Percentiles rank a stretch among this genome's conserved stretches.
Evolutionary conservation across 2,888 invertebrate genomes (phyloP).

Genomic region (Allygus modestus): DNA sequence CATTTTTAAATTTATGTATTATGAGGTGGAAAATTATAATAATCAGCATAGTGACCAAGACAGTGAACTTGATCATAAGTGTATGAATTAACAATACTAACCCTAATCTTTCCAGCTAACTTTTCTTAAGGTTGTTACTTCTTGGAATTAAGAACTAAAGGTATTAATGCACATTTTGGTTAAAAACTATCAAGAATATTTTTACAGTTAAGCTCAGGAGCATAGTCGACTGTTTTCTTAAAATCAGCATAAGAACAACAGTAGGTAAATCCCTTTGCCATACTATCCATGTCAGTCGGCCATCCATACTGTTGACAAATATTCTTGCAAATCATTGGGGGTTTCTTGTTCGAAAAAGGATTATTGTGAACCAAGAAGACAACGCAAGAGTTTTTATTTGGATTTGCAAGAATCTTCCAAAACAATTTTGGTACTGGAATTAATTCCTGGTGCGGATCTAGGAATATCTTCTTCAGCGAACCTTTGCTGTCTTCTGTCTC

Average conservation of each 20-base stretch:
- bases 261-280: slow-evolving; percentile 66
- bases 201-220: slow-evolving; percentile 65
- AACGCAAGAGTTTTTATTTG: slow-evolving; percentile 73
- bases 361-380: slow-evolving; percentile 77
- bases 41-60: too few relatives aligned
- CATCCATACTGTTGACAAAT: slow-evolving; percentile 74
- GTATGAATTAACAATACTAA: too few relatives aligned
- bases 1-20: too few relatives aligned
- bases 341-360: slow-evolving; percentile 73
- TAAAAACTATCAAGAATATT: slow-evolving; percentile 28
- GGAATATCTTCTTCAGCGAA: slow-evolving; percentile 73
- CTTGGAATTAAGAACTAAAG: too few relatives aligned
- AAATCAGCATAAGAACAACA: slow-evolving; percentile 67
- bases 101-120: too few relatives aligned
- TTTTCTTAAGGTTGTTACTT: too few relatives aligned
- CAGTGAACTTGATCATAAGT: too few relatives aligned
- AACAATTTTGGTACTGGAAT: slow-evolving; percentile 74
- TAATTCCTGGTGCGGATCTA: slow-evolving; percentile 72
- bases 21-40: too few relatives aligned
- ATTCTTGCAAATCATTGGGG: slow-evolving; percentile 72
- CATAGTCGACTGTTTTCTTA: slow-evolving; percentile 63
- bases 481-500: slow-evolving; percentile 73
- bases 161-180: neutral
- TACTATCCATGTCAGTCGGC: slow-evolving; percentile 69
- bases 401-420: slow-evolving; percentile 76